Percentiles rank a stretch among this genome's conserved stretches.
These are phyloP conservation scores for Pseudochirops cupreus DNA, from an alignment of 2,797 vertebrate species.

Conservation along the genomic window DNA sequence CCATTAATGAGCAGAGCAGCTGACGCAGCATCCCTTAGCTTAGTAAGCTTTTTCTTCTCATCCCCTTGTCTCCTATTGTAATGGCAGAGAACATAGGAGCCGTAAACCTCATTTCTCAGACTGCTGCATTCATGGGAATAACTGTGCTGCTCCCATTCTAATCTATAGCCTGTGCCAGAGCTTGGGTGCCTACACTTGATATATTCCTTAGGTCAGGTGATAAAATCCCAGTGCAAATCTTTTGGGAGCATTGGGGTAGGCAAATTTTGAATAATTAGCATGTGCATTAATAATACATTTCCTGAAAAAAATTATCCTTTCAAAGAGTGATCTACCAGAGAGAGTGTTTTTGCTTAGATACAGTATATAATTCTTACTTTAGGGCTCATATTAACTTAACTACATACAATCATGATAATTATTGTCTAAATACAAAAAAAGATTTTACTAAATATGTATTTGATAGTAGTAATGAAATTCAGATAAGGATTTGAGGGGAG, in stretches of 20 bases:
- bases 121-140: slow-evolving; percentile 38
- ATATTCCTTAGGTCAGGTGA: not conserved
- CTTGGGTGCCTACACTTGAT: not conserved
- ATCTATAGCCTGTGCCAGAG: not conserved
- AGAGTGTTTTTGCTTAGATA: not conserved
- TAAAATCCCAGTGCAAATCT: not conserved
- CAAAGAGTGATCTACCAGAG: not conserved
- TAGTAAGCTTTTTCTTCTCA: slow-evolving; percentile 52
- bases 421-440: not conserved
- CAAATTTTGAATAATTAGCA: slow-evolving; percentile 12
- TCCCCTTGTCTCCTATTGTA: not conserved
- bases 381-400: not conserved
- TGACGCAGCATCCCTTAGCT: slow-evolving; percentile 63
- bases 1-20: slow-evolving; percentile 65
- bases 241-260: slow-evolving; percentile 6
- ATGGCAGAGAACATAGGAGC: slow-evolving; percentile 23
- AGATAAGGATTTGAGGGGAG: not conserved
- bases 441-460: slow-evolving; percentile 49
- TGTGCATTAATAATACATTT: not conserved
- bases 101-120: slow-evolving; percentile 55
- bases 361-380: slow-evolving; percentile 6
- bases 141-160: slow-evolving; percentile 39
- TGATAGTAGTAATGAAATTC: slow-evolving; percentile 27
- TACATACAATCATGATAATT: not conserved
- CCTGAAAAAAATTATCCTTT: not conserved